phyloP scores from a whole-genome alignment of 2,888 invertebrate genomes.

The Sepiola atlantica region DNA sequence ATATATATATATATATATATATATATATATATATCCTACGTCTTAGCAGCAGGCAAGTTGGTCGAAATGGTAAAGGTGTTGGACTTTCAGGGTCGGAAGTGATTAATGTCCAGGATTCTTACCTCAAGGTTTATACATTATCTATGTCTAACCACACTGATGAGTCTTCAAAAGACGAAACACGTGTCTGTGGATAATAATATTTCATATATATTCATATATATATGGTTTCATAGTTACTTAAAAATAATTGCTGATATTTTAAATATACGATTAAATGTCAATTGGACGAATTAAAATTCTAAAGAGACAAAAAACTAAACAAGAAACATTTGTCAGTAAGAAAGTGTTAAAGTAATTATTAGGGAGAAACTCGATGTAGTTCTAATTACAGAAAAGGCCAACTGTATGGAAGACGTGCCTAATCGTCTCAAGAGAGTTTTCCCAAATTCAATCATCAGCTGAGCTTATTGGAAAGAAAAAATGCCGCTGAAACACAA shows the following conservation, averaged over 20 bases:
- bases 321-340: background rate
- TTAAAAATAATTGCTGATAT: background rate
- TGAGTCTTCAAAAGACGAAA: too few species aligned
- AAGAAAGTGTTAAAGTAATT: background rate
- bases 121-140: too few species aligned
- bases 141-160: too few species aligned
- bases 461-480: background rate
- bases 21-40: too few species aligned
- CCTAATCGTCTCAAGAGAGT: background rate
- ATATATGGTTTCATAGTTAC: background rate
- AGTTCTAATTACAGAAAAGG: background rate
- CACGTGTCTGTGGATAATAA: too few species aligned
- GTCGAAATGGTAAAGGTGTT: too few species aligned
- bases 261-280: background rate
- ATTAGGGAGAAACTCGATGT: background rate
- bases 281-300: background rate
- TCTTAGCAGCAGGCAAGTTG: too few species aligned
- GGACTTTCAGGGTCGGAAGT: too few species aligned
- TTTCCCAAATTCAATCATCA: conserved; percentile 22
- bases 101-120: too few species aligned
- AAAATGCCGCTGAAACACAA: background rate
- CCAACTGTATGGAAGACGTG: background rate
- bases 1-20: too few species aligned
- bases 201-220: too few species aligned
- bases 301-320: background rate